Base-by-base conservation (phyloP, 1,140 invertebrate genomes). In the Argopecten irradians region DNA sequence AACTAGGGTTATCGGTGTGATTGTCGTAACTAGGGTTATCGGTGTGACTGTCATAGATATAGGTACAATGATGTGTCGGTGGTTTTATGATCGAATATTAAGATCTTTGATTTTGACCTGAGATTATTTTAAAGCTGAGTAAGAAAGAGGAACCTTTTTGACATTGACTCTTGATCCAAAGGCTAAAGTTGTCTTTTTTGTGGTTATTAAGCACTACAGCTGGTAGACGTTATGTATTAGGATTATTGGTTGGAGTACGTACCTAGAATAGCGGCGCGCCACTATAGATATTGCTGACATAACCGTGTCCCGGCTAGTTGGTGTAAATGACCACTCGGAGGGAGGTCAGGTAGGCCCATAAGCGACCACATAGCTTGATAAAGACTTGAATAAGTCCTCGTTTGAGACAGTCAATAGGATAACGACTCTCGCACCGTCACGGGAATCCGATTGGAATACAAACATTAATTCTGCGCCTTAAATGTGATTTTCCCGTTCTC, bases 401-500 rank as follows among this genome's bases (percentile, higher is more conserved):
- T 71, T 71, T 1, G 11, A 71, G 55, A 28, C 55, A 71, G 55
- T 71, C 55, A 71, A 71, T 71, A 71, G 55, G 55, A 71, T 71
- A 71, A 71, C 55, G 55, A 71, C 55, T 71, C 55, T 71, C 55
- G 28, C 55, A 71, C 55, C 55, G 55, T 28, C 36, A 84, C 16
- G 83, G 36, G 83, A 84, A 84, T 84, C 36, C 36, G n/a, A 84
- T 36, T 84, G 86, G 43, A 87, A 89, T 89, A 83, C 82, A 55
- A 89, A 71, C 83, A 85, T 88, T 85, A 88, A 89, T 89, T 89
- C 85, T 41, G 43, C 35, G 71, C 35, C 86, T 89, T 88, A 90
- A 90, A 90, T 87, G 87, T 87, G 84, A 90, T 90, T 88, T 90
- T 90, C 84, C 82, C 87, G 82, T 55, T 84, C 86, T 86, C 82